These are phyloP conservation scores for Cassiopea xamachana DNA, from an alignment of 30 jellyfish, hydroid and myxozoan species.

Conservation along the genomic window DNA sequence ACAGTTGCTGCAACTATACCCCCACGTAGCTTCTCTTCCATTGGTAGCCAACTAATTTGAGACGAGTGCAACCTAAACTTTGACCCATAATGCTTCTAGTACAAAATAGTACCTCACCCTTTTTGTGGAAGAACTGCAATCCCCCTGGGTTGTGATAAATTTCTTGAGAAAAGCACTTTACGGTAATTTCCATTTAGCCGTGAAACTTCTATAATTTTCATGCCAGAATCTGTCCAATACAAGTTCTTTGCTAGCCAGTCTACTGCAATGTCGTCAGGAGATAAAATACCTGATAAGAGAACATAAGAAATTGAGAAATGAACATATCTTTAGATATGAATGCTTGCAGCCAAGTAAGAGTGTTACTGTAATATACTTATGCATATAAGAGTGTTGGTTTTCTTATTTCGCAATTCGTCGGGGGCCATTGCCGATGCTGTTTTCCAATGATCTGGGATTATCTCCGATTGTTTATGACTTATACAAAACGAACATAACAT, in stretches of 20 bases:
- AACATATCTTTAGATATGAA: not conserved
- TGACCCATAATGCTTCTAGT: not conserved
- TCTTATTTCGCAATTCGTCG: too few relatives aligned
- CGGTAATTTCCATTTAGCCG: slow-evolving; percentile 86
- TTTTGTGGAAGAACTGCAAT: slow-evolving; percentile 82
- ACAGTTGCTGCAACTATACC: too few relatives aligned
- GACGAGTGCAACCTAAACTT: too few relatives aligned
- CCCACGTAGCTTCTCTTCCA: too few relatives aligned
- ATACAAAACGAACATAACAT: too few relatives aligned
- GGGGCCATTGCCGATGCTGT: too few relatives aligned
- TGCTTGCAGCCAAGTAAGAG: too few relatives aligned
- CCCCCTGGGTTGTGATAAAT: slow-evolving; percentile 91
- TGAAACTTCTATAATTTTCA: slow-evolving; percentile 82
- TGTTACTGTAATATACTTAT: too few relatives aligned
- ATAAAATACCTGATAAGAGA: slow-evolving; percentile 72
- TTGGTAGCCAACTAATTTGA: too few relatives aligned
- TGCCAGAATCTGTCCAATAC: slow-evolving; percentile 96
- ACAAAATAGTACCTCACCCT: slow-evolving; percentile 66
- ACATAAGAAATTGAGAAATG: not conserved
- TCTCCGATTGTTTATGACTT: too few relatives aligned
- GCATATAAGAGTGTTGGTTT: too few relatives aligned
- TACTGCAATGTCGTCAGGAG: slow-evolving; percentile 91
- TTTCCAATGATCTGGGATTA: too few relatives aligned
- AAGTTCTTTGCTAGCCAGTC: slow-evolving; percentile 92
- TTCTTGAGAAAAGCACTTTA: slow-evolving; percentile 68